Evolutionary conservation across 2,888 invertebrate genomes (phyloP).

Genomic region (Rhodophaea formosa): DNA sequence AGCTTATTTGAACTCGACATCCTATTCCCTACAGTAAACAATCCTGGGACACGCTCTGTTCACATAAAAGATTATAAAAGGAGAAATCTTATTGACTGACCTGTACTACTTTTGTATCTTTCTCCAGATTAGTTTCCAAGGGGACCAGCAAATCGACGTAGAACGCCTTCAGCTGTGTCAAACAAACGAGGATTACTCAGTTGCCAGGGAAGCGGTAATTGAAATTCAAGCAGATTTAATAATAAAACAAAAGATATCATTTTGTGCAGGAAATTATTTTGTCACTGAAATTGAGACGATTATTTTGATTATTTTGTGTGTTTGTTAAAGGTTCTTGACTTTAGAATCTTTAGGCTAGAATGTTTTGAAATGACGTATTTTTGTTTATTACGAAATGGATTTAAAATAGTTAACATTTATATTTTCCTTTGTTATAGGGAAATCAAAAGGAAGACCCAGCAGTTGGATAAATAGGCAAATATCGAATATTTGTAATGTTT

Average conservation of each 20-base stretch:
- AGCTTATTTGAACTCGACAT: conserved; percentile 52
- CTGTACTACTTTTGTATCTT: conserved; percentile 96
- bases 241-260: neutral
- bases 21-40: conserved; percentile 57
- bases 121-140: conserved; percentile 95
- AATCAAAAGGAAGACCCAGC: no score
- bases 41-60: conserved; percentile 43
- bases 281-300: neutral
- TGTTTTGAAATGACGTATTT: no score
- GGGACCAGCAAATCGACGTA: conserved; percentile 96
- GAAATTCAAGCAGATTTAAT: conserved; percentile 17
- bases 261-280: conserved; percentile 3
- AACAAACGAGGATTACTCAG: conserved; percentile 34
- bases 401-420: no score
- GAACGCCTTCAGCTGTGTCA: conserved; percentile 92
- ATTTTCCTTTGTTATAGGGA: no score
- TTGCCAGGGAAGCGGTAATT: conserved; percentile 13
- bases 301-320: neutral
- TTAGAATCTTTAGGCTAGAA: no score
- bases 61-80: conserved; percentile 56
- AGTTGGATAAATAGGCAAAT: no score
- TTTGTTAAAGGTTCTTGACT: neutral
- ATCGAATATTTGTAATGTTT: no score
- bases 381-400: no score
- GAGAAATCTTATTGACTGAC: conserved; percentile 77